Evolutionary conservation across 2,113 vertebrate species (phyloP), one percentile per base, ranked within the genome.

Genomic region (Platanista minor): DNA sequence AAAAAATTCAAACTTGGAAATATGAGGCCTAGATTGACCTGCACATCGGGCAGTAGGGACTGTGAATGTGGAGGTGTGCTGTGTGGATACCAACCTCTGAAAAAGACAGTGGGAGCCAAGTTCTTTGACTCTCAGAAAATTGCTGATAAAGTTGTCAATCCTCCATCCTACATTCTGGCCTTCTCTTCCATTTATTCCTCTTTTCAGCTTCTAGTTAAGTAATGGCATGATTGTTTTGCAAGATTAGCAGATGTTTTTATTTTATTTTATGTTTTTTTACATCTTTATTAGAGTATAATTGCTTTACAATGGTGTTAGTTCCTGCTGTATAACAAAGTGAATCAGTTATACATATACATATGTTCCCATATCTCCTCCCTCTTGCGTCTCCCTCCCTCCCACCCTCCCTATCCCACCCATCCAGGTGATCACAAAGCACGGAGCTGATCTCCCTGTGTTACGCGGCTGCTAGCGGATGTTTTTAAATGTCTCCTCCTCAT

Each of bases 1-100:
- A 41, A 41, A 41, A 57, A 93, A 84, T 80, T 84, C 41, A 90
- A 80, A 75, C 43, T 61, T 36, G 59, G 41, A 49, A 77, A 78
- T 33, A 8, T 0, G 52, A 92, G 29, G 29, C 9, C 33, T 66
- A 31, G 27, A 6, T 21, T 87, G 54, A 81, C 61, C 54, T 43
- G 66, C 2, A 27, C 21, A 13, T 23, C 0, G 13, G 39, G 15
- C 29, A 23, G 13, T 31, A 20, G 57, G 10, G n/a, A 21, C 3
- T 2, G 0, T 21, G 49, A 87, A 21, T 6, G 12, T 39, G 20
- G 49, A 54, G 15, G 23, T 52, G 5, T 27, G 18, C 54, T 39
- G 27, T 15, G 2, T 81, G 25, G 20, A 27, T 20, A 29, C n/a
- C 0, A 15, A 43, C 4, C 77, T 92, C 33, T 92, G 7, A n/a